A percentile compares a stretch with the other conserved stretches of the same genome.
Evolutionary conservation across 92 coral and sea anemone genomes (phyloP).

Genomic region (Actinostola sp.): DNA sequence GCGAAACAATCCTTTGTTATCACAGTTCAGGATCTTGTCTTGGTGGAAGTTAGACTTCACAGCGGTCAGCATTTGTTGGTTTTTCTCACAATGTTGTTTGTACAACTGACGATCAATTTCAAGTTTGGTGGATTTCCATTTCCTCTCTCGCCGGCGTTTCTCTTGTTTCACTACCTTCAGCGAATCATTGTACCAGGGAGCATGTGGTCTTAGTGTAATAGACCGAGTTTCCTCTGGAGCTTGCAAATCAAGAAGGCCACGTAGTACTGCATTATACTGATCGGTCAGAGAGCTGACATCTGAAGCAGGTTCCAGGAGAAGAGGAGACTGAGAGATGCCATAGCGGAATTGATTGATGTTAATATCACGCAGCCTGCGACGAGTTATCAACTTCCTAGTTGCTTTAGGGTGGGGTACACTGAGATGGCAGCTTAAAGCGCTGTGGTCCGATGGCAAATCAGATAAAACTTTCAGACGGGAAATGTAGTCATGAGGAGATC

Average conservation of each 20-base stretch:
- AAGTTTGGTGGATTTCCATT: conserved; percentile 11
- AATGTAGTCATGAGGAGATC: conserved; percentile 23
- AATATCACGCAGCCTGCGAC: conserved; percentile 25
- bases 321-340: conserved; percentile 11
- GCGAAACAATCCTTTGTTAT: neutral
- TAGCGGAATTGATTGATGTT: conserved; percentile 13
- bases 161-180: conserved; percentile 3
- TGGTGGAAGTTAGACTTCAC: neutral
- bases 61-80: neutral
- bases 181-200: conserved; percentile 8
- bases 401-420: conserved; percentile 4
- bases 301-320: neutral
- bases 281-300: conserved; percentile 1
- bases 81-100: neutral
- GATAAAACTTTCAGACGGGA: conserved; percentile 13
- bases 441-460: conserved; percentile 34
- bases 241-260: neutral
- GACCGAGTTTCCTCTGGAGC: conserved; percentile 10
- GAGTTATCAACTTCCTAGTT: conserved; percentile 17
- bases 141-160: conserved; percentile 15
- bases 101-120: conserved; percentile 3
- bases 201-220: conserved; percentile 22
- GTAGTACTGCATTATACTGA: conserved; percentile 6
- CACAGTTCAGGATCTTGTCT: neutral
- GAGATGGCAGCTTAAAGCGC: conserved; percentile 18